Evolutionary conservation across 2,888 invertebrate species (phyloP), one percentile per base, ranked within the genome.

Genomic region (Bruchidius siliquastri): DNA sequence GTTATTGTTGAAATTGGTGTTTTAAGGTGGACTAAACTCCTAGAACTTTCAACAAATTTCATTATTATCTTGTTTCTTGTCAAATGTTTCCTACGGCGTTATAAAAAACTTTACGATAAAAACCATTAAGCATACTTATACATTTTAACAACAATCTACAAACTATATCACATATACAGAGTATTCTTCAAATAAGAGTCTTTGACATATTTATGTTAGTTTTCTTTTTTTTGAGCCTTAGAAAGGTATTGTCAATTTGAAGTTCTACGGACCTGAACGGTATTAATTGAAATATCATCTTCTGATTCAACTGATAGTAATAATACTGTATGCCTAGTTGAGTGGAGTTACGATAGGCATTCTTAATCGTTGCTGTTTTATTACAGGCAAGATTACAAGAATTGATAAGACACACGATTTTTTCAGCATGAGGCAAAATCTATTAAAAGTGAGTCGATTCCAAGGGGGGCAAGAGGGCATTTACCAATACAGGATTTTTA

Each of bases 121-220:
- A 77, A 76, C 74, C 74, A 77, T 71, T 73, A 78, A 78, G 77
- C 79, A 78, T 79, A 77, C 77, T 78, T 76, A 74, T 79, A 79
- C 77, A 70, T 74, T 76, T 76, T 76, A 79, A 80, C 78, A 77
- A 79, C 79, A 76, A 75, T 80, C 83, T 83, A 83, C 79, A 82
- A 81, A 81, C 82, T 82, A 83, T 83, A 83, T 83, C 83, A 83
- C 83, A 83, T 82, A 81, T 82, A 83, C 80, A 81, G 82, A 83
- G 82, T 83, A 83, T 83, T 83, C 76, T 80, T 81, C 80, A 77
- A 76, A 78, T 79, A 79, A 78, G 75, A 78, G 78, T 80, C 78
- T 80, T 79, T 78, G 75, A 22, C 67, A 21, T 71, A 71, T 13
- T 77, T 77, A 74, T 75, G 74, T 78, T 77, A 75, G 76, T 75